phyloP scores from a whole-genome alignment of 1,140 invertebrate species.

The Drosophila jambulina region DNA sequence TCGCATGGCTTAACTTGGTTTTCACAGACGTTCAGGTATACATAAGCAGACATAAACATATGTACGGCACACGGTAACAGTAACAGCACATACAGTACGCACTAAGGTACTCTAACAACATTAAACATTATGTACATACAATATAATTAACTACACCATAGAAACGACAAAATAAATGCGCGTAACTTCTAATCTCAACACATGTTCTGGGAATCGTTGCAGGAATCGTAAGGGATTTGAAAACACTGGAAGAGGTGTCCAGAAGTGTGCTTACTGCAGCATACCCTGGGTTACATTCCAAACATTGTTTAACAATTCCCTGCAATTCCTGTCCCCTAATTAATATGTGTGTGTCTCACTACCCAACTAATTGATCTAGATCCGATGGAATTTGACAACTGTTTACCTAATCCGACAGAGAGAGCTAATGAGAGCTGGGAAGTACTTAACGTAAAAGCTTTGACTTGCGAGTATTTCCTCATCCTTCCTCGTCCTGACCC shows the following conservation, averaged over 20 bases:
- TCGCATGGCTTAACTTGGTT: slow-evolving; percentile 58
- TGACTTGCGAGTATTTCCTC: slow-evolving; percentile 78
- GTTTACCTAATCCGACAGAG: slow-evolving; percentile 20
- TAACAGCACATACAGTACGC: slow-evolving; percentile 26
- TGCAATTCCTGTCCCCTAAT: not conserved
- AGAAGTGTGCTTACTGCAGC: not conserved
- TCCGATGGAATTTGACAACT: slow-evolving; percentile 37
- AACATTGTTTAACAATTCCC: not conserved
- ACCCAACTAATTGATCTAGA: slow-evolving; percentile 43
- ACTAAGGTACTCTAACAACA: slow-evolving; percentile 52
- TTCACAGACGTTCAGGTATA: slow-evolving; percentile 76
- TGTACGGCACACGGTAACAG: slow-evolving; percentile 55
- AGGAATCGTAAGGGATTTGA: not conserved
- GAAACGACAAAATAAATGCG: slow-evolving; percentile 73
- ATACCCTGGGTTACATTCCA: not conserved
- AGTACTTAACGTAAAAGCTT: slow-evolving; percentile 70
- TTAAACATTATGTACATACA: slow-evolving; percentile 59
- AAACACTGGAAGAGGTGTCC: too few relatives aligned
- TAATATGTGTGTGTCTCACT: slow-evolving; percentile 26
- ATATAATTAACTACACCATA: slow-evolving; percentile 49
- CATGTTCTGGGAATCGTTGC: not conserved
- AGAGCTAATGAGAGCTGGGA: slow-evolving; percentile 34
- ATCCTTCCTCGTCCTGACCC: slow-evolving; percentile 14
- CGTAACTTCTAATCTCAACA: slow-evolving; percentile 53
- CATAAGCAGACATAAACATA: slow-evolving; percentile 51